phyloP scores from a whole-genome alignment of 2,113 vertebrate species.

The Hiodon tergisus region DNA sequence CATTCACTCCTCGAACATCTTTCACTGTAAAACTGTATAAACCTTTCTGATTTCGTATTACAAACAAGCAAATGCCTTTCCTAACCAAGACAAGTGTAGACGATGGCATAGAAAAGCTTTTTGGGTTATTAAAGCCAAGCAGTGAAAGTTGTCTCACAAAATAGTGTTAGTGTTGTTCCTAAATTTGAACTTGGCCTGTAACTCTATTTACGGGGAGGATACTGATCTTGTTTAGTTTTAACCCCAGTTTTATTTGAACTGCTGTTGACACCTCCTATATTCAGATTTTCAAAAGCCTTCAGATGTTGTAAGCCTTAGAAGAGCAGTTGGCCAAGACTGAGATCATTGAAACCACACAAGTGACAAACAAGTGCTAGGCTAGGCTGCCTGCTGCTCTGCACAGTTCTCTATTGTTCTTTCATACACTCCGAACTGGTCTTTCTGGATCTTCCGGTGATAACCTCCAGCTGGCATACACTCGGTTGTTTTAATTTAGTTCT shows the following conservation, averaged over 20 bases:
- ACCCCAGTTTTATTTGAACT: not conserved
- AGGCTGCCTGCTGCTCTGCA: not conserved
- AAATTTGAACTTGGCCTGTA: too few species aligned
- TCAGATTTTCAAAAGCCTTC: conserved; percentile 5
- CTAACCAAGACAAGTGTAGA: too few species aligned
- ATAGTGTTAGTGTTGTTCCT: too few species aligned
- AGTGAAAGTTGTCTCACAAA: too few species aligned
- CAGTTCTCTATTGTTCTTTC: conserved; percentile 27
- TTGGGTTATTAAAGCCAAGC: too few species aligned
- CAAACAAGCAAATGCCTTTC: not conserved
- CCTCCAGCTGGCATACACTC: conserved; percentile 11
- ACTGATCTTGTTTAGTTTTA: too few species aligned
- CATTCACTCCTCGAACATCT: not conserved
- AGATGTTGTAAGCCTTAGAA: conserved; percentile 8
- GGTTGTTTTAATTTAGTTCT: not conserved
- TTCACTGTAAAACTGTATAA: not conserved
- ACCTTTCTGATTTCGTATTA: not conserved
- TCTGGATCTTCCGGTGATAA: conserved; percentile 16
- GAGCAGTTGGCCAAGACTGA: conserved; percentile 15
- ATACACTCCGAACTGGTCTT: conserved; percentile 7
- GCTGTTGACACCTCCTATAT: not conserved
- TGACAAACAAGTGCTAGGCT: conserved; percentile 14
- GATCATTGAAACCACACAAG: not conserved
- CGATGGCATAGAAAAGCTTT: too few species aligned
- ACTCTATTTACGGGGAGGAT: too few species aligned